These are phyloP conservation scores for Pterocles burchelli DNA, from an alignment of 2,113 vertebrate species.

Conservation along the genomic window DNA sequence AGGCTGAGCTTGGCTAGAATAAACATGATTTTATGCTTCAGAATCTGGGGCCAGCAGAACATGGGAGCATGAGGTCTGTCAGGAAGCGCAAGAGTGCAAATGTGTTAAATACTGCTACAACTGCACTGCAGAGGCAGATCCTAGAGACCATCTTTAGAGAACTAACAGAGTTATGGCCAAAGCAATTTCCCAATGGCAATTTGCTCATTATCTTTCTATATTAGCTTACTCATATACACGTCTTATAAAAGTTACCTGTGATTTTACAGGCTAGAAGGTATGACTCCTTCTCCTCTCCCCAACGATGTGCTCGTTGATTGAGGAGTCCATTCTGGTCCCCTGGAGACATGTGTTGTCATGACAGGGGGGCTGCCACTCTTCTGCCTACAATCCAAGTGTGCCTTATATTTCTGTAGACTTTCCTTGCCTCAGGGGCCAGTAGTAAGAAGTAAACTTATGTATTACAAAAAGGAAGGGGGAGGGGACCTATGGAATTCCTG, in stretches of 20 bases:
- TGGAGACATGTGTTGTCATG: fast-evolving
- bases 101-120: neutral
- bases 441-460: neutral
- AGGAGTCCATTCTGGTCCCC: neutral
- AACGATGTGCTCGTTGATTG: neutral
- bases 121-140: neutral
- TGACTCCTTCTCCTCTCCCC: neutral
- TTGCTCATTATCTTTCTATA: neutral
- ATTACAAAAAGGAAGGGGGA: neutral
- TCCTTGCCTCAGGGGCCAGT: neutral
- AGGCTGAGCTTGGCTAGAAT: neutral
- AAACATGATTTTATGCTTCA: neutral
- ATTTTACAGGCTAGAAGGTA: neutral
- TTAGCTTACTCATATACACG: neutral
- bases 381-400: neutral
- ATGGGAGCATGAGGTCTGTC: neutral
- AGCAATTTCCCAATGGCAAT: neutral
- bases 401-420: neutral
- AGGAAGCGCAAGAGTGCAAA: neutral
- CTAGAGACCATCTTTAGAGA: neutral
- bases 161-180: neutral
- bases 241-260: neutral
- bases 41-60: neutral
- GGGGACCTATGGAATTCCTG: neutral
- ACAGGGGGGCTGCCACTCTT: neutral